Percentiles rank a stretch among this genome's conserved stretches.
Evolutionary conservation across 2,113 vertebrate species (phyloP).

Genomic region (Trogon melanurus): DNA sequence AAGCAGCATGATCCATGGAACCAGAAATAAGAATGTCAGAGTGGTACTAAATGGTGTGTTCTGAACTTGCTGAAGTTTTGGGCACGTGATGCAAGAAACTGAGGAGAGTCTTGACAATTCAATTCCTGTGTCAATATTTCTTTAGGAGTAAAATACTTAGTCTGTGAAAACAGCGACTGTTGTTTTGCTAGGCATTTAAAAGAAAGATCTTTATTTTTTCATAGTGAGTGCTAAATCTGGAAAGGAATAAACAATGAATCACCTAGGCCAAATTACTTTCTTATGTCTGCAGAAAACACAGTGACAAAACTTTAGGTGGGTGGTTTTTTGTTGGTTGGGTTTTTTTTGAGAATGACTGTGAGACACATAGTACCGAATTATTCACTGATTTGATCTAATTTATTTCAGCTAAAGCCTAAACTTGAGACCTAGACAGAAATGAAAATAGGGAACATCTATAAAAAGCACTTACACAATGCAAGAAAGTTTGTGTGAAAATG

Average conservation of each 20-base stretch:
- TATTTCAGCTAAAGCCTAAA: background rate
- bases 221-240: background rate
- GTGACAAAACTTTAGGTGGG: background rate
- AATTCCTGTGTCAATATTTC: background rate
- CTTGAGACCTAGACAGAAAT: background rate
- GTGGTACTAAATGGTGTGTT: background rate
- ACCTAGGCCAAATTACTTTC: conserved; percentile 32
- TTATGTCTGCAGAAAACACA: background rate
- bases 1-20: background rate
- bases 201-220: background rate
- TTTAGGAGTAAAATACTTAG: background rate
- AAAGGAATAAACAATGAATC: conserved; percentile 6
- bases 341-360: background rate
- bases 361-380: background rate
- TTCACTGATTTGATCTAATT: background rate
- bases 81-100: background rate
- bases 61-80: background rate
- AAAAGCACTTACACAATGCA: background rate
- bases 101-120: background rate
- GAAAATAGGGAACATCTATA: background rate
- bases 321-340: background rate
- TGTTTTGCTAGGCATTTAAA: background rate
- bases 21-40: background rate
- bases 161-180: background rate
- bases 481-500: background rate